Evolutionary conservation across 1,140 invertebrate species (phyloP).

Genomic region (Ladona fulva): DNA sequence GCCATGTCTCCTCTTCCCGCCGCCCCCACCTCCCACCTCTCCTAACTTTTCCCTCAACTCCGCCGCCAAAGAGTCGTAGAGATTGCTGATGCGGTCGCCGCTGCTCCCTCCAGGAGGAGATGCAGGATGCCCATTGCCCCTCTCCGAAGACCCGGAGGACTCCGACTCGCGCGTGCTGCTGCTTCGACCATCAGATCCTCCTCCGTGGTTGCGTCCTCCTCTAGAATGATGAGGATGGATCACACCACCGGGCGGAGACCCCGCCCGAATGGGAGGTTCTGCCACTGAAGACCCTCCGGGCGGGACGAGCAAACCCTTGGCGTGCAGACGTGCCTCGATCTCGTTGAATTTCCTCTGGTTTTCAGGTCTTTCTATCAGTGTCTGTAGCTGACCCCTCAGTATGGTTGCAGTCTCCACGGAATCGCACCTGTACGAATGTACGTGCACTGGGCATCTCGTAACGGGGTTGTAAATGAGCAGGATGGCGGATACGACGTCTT

Average conservation of each 20-base stretch:
- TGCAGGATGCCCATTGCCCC: conserved; percentile 48
- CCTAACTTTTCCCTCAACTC: conserved; percentile 80
- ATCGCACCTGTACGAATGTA: conserved; percentile 93
- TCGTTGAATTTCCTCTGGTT: conserved; percentile 78
- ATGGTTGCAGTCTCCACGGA: conserved; percentile 84
- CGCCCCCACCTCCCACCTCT: conserved; percentile 41
- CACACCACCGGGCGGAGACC: not conserved
- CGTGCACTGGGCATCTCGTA: conserved; percentile 78
- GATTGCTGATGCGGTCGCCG: conserved; percentile 48
- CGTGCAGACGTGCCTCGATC: conserved; percentile 53
- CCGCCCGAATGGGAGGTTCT: not conserved
- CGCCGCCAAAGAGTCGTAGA: conserved; percentile 85
- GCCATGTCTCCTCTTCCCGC: conserved; percentile 43
- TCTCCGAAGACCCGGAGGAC: conserved; percentile 40
- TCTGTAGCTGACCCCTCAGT: conserved; percentile 70
- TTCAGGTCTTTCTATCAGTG: conserved; percentile 71
- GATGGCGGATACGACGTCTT: conserved; percentile 85
- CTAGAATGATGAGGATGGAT: not conserved
- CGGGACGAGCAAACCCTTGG: conserved; percentile 34
- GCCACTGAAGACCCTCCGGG: not conserved
- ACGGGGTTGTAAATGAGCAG: conserved; percentile 83
- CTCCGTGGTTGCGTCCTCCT: not conserved
- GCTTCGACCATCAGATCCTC: conserved; percentile 28
- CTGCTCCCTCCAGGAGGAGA: conserved; percentile 30
- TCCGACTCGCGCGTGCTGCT: conserved; percentile 64